A percentile compares a stretch with the other conserved stretches of the same genome.
Evolutionary conservation across 1,140 invertebrate species (phyloP).

Genomic region (Grapholita molesta): DNA sequence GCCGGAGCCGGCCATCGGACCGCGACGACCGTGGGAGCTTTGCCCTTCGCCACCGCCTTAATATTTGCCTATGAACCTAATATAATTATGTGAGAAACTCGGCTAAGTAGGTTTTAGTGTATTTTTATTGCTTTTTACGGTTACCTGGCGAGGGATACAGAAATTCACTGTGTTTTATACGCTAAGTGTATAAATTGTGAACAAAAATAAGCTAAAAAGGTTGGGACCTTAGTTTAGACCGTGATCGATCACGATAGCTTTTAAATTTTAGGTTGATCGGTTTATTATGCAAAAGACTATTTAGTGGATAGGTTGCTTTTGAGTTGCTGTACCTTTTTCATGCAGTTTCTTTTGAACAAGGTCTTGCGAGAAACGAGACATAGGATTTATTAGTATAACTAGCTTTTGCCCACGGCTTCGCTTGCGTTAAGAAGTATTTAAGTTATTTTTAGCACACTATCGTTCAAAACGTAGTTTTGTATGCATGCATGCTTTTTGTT

Average conservation of each 20-base stretch:
- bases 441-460: too few species aligned
- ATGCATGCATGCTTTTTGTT: too few species aligned
- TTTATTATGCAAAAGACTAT: too few species aligned
- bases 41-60: slow-evolving; percentile 22
- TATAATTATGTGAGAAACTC: slow-evolving; percentile 3
- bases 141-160: background rate
- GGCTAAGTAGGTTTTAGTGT: background rate
- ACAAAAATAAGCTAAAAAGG: background rate
- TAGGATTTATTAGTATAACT: too few species aligned
- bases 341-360: too few species aligned
- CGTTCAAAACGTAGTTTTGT: too few species aligned
- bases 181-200: background rate
- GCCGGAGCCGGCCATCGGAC: background rate
- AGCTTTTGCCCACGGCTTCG: too few species aligned
- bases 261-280: background rate
- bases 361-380: too few species aligned
- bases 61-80: slow-evolving; percentile 29
- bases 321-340: too few species aligned
- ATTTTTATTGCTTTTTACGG: slow-evolving; percentile 4
- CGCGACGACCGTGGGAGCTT: slow-evolving; percentile 15
- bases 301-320: too few species aligned
- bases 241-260: background rate
- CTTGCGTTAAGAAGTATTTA: too few species aligned
- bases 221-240: background rate
- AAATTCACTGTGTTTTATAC: background rate